Evolutionary conservation across 2,113 vertebrate genomes (phyloP).

Genomic region (Epinephelus fuscoguttatus): DNA sequence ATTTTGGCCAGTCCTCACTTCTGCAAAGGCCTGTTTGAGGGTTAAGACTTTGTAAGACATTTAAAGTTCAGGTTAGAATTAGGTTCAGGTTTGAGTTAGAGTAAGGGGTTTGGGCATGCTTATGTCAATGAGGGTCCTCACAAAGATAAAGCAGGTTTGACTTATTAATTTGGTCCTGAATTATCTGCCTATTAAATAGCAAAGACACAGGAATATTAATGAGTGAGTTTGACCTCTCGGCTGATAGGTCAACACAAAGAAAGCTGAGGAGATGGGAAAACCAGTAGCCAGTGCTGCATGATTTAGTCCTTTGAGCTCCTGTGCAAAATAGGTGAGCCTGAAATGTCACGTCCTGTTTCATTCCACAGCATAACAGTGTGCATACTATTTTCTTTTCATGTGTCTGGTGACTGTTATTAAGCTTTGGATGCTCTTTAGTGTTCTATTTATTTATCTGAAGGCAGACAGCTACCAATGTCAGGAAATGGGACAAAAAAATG

Average conservation of each 20-base stretch:
- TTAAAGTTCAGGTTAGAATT: too few relatives aligned
- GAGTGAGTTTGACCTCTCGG: not conserved
- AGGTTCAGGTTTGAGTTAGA: too few relatives aligned
- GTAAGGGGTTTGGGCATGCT: too few relatives aligned
- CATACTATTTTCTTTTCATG: not conserved
- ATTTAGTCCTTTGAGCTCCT: not conserved
- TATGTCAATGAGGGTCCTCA: too few relatives aligned
- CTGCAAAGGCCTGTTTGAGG: too few relatives aligned
- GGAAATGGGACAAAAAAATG: not conserved
- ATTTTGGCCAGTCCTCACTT: too few relatives aligned
- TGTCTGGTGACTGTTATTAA: not conserved
- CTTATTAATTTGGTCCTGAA: not conserved
- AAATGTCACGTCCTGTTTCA: conserved; percentile 16
- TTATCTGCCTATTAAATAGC: not conserved
- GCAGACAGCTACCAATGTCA: not conserved
- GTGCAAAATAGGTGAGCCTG: not conserved
- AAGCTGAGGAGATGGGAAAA: not conserved
- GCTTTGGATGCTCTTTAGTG: not conserved
- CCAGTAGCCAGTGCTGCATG: too few relatives aligned
- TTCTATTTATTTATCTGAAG: not conserved
- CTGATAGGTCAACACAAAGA: not conserved
- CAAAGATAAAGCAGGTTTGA: not conserved
- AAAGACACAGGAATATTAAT: not conserved
- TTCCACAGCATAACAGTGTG: not conserved
- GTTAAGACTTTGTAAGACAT: too few relatives aligned